Evolutionary conservation across 2,888 invertebrate genomes (phyloP).

Genomic region (Stenodera caucasica): DNA sequence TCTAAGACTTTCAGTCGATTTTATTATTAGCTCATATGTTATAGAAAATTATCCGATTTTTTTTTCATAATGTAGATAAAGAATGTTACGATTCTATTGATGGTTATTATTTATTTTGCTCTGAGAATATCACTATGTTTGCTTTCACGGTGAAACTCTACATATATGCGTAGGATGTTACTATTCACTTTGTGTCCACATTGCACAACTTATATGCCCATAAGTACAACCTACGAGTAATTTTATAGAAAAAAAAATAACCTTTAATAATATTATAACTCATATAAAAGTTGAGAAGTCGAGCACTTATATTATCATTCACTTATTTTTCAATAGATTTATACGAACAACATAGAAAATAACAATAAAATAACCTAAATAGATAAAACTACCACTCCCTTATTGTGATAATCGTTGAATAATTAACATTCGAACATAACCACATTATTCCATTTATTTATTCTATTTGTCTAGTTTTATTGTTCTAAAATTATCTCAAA

Average conservation of each 20-base stretch:
- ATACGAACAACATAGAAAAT: too few species aligned
- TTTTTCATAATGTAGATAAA: too few species aligned
- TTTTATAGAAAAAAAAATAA: not conserved
- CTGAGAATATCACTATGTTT: slow-evolving; percentile 20
- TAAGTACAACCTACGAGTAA: slow-evolving; percentile 21
- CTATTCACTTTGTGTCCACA: slow-evolving; percentile 23
- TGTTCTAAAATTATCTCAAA: not conserved
- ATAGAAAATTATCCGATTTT: too few species aligned
- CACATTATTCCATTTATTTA: too few species aligned
- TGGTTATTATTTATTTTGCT: not conserved
- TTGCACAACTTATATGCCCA: slow-evolving; percentile 22
- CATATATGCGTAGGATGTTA: slow-evolving; percentile 16
- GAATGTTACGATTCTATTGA: not conserved
- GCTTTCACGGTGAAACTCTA: slow-evolving; percentile 16
- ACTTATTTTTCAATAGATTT: too few species aligned
- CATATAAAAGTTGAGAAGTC: too few species aligned
- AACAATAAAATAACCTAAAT: not conserved
- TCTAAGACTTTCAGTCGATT: too few species aligned
- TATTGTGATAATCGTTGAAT: too few species aligned
- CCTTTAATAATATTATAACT: not conserved
- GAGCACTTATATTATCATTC: too few species aligned
- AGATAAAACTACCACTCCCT: not conserved
- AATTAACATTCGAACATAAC: too few species aligned
- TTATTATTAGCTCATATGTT: too few species aligned
- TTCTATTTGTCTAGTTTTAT: too few species aligned